A percentile compares a stretch with the other conserved stretches of the same genome.
These are phyloP conservation scores for Bergia puertoricense DNA, from an alignment of 92 coral and sea anemone species.

Conservation along the genomic window DNA sequence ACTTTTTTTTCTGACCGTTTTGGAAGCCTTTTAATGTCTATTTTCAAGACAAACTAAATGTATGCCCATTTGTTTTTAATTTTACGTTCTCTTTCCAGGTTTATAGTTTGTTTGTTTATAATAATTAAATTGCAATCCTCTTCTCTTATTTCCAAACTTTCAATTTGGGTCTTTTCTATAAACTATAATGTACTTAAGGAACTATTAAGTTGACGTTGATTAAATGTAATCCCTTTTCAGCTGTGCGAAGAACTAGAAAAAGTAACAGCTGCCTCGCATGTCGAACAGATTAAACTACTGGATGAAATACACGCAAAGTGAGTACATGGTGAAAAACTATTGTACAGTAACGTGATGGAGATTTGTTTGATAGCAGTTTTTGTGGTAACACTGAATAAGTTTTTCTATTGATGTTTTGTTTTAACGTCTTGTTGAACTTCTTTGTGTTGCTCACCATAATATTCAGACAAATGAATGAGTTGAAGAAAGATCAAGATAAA, in stretches of 20 bases:
- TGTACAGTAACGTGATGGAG: background rate
- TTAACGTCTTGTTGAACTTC: background rate
- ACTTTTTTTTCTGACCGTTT: too few species aligned
- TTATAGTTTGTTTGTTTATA: too few species aligned
- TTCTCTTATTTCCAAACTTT: too few species aligned
- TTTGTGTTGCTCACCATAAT: background rate
- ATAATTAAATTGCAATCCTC: too few species aligned
- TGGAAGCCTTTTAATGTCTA: too few species aligned
- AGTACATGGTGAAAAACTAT: background rate
- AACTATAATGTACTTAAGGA: background rate
- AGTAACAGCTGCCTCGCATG: conserved; percentile 73
- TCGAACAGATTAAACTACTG: conserved; percentile 74
- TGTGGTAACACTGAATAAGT: background rate
- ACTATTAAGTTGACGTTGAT: background rate
- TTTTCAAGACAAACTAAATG: too few species aligned
- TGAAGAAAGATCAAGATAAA: conserved; percentile 89
- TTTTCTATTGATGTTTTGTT: too few species aligned
- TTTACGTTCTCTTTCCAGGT: too few species aligned
- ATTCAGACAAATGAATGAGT: conserved; percentile 85
- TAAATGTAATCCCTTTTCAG: conserved; percentile 46
- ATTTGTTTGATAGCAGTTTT: too few species aligned
- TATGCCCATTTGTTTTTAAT: too few species aligned
- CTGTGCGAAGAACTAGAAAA: conserved; percentile 84
- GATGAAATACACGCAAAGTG: conserved; percentile 90
- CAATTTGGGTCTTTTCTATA: too few species aligned